Evolutionary conservation across 2,888 invertebrate species (phyloP).

Genomic region (Bellardia bayeri): DNA sequence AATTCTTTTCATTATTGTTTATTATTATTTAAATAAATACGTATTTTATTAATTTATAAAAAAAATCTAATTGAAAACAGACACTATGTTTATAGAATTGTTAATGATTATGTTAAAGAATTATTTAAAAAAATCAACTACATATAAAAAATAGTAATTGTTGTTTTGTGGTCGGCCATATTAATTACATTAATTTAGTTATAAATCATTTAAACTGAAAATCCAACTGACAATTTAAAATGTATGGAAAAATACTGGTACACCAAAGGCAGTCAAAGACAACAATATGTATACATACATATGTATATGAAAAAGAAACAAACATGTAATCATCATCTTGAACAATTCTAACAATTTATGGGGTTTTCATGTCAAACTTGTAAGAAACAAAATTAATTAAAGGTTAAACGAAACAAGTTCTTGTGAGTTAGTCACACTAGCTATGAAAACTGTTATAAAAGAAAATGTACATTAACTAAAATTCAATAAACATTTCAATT

Average conservation of each 20-base stretch:
- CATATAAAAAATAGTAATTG: slow-evolving; percentile 40
- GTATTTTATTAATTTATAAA: too few species aligned
- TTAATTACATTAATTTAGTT: slow-evolving; percentile 52
- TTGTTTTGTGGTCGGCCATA: slow-evolving; percentile 18
- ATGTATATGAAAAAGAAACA: background rate
- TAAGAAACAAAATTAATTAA: slow-evolving; percentile 46
- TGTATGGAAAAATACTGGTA: slow-evolving; percentile 49
- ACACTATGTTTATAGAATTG: slow-evolving; percentile 64
- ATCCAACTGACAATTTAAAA: slow-evolving; percentile 21
- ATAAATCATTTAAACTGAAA: slow-evolving; percentile 39
- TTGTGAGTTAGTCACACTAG: slow-evolving; percentile 1
- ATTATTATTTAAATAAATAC: background rate
- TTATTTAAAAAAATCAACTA: background rate
- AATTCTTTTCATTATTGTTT: background rate
- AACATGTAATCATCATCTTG: slow-evolving; percentile 1
- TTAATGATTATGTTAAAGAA: slow-evolving; percentile 60
- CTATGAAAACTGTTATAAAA: background rate
- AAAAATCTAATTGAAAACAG: slow-evolving; percentile 27
- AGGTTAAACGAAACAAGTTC: slow-evolving; percentile 66
- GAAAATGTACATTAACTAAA: too few species aligned
- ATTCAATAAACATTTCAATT: too few species aligned
- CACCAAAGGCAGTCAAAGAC: background rate
- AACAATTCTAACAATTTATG: slow-evolving; percentile 40
- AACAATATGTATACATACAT: too few species aligned
- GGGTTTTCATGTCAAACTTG: slow-evolving; percentile 63